phyloP scores from a whole-genome alignment of 2,888 invertebrate genomes.

The Disparrhopalites patrizii region DNA sequence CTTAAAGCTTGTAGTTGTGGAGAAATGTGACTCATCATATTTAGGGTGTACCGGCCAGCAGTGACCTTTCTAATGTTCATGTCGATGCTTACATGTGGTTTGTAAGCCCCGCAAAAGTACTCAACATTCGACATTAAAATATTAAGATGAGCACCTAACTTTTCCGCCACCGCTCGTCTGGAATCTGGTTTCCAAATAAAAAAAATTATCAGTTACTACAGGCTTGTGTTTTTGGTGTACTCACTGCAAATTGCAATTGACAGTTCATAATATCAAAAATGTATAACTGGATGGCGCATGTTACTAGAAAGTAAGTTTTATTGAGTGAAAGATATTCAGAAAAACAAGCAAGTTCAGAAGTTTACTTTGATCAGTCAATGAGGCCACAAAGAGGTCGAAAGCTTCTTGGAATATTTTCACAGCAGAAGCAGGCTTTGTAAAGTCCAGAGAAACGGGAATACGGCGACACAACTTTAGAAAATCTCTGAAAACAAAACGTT shows the following conservation, averaged over 20 bases:
- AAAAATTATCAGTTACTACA: too few relatives aligned
- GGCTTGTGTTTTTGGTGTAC: too few relatives aligned
- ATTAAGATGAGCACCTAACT: constrained; percentile 75
- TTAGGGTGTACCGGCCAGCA: constrained; percentile 63
- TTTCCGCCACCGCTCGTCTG: constrained; percentile 64
- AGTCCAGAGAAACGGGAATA: constrained; percentile 68
- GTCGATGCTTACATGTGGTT: constrained; percentile 58
- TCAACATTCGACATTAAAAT: constrained; percentile 76
- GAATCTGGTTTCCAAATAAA: constrained; percentile 60
- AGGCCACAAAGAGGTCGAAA: constrained; percentile 84
- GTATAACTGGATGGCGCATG: too few relatives aligned
- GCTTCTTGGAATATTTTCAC: constrained; percentile 79
- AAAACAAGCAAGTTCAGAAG: too few relatives aligned
- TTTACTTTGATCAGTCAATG: constrained; percentile 58
- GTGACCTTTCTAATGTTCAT: constrained; percentile 59
- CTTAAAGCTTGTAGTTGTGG: background rate
- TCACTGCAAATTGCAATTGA: too few relatives aligned
- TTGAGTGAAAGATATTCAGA: too few relatives aligned
- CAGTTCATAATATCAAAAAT: too few relatives aligned
- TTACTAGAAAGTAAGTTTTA: too few relatives aligned
- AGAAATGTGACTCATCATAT: constrained; percentile 23
- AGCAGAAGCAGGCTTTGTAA: constrained; percentile 65
- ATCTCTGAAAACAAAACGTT: constrained; percentile 60
- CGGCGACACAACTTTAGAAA: constrained; percentile 86
- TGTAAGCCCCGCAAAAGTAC: constrained; percentile 71